Conservation (phyloP, 2,888 invertebrate genomes). For the Campoplex capitator region DNA sequence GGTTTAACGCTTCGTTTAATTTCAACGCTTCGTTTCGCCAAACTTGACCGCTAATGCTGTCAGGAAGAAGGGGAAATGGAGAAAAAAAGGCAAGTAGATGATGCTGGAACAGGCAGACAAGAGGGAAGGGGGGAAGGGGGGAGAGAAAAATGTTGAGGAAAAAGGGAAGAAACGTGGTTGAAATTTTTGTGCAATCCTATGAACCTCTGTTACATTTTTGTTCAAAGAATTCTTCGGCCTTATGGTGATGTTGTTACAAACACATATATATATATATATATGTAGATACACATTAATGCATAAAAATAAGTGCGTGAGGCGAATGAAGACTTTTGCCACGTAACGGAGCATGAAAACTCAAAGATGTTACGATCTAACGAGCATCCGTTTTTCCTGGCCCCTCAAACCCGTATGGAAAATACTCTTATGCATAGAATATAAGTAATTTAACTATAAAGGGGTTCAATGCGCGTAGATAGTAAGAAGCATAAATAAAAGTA, state of each 20-base stretch:
- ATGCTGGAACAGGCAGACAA: constrained; percentile 9
- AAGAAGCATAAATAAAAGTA: not conserved
- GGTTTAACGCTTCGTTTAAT: constrained; percentile 83
- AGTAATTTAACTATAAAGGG: constrained; percentile 23
- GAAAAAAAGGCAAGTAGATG: constrained; percentile 42
- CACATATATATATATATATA: not conserved
- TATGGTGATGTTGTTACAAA: not conserved
- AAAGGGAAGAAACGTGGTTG: not conserved
- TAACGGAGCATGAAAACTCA: constrained; percentile 71
- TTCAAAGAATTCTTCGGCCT: not conserved
- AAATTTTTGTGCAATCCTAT: not conserved
- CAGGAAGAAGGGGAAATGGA: not conserved
- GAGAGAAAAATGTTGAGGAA: constrained; percentile 21
- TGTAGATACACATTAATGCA: not conserved
- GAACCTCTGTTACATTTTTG: not conserved
- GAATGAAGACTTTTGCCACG: constrained; percentile 64
- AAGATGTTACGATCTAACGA: constrained; percentile 66
- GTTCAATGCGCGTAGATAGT: constrained; percentile 30
- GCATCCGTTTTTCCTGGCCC: constrained; percentile 51
- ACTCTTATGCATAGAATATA: constrained; percentile 35
- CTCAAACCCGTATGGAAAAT: constrained; percentile 36
- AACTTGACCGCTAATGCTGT: constrained; percentile 73
- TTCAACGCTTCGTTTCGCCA: constrained; percentile 79
- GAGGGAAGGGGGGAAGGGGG: not conserved
- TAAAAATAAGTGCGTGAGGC: constrained; percentile 15